Conservation (phyloP, 2,113 vertebrate genomes). For the Pygoscelis antarcticus region DNA sequence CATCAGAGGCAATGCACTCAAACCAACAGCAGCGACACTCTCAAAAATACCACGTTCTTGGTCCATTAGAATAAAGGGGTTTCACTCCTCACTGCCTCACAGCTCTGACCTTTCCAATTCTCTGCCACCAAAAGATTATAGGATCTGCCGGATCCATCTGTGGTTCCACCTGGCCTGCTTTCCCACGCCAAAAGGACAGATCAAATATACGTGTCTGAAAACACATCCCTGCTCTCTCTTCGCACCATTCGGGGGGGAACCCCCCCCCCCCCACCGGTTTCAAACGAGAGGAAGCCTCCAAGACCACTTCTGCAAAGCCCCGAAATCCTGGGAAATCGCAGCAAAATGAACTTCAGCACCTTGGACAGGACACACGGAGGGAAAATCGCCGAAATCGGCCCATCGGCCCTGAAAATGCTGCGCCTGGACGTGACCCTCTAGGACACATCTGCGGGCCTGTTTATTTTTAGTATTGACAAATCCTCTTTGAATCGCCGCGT, state of each 20-base stretch:
- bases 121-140: constrained; percentile 63
- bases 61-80: not conserved
- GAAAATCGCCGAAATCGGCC: not conserved
- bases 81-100: not conserved
- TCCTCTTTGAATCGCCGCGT: constrained; percentile 60
- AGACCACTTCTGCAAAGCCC: not conserved
- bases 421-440: constrained; percentile 24
- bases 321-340: constrained; percentile 13
- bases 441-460: constrained; percentile 62
- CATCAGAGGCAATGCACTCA: not conserved
- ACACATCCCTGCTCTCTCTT: constrained; percentile 45
- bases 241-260: not conserved
- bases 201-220: constrained; percentile 63
- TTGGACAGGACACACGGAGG: constrained; percentile 32
- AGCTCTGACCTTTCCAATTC: constrained; percentile 57
- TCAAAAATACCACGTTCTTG: not conserved
- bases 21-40: not conserved
- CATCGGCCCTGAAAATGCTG: constrained; percentile 13
- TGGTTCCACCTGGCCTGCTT: constrained; percentile 47
- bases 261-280: fast-evolving
- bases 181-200: constrained; percentile 62
- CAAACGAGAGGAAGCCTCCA: not conserved
- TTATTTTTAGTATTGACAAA: constrained; percentile 75
- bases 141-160: constrained; percentile 68
- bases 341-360: constrained; percentile 67